Evolutionary conservation across 2,113 vertebrate species (phyloP).

Genomic region (Eclectus roratus): DNA sequence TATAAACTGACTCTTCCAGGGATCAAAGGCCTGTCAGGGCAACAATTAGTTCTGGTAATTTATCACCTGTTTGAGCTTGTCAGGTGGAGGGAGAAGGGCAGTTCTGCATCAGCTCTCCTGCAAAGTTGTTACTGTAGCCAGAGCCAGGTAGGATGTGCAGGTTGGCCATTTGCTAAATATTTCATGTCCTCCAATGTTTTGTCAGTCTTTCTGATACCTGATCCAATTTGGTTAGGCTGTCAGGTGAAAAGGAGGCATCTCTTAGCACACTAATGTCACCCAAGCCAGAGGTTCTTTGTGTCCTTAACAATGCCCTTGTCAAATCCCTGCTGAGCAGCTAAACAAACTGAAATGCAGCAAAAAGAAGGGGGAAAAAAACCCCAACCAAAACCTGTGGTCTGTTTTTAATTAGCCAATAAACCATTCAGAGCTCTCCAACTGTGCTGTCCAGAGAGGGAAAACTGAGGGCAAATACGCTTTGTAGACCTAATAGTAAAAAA

Average conservation of each 20-base stretch:
- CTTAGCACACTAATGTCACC: neutral
- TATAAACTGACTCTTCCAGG: conserved; percentile 12
- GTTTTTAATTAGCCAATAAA: neutral
- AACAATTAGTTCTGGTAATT: conserved; percentile 37
- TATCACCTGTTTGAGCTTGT: conserved; percentile 45
- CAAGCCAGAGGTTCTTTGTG: neutral
- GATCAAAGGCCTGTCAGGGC: conserved; percentile 34
- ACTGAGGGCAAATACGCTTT: neutral
- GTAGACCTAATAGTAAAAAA: neutral
- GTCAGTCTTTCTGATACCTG: neutral
- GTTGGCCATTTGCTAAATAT: neutral
- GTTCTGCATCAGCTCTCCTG: conserved; percentile 36
- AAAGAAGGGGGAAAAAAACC: neutral
- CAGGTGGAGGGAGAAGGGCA: conserved; percentile 18
- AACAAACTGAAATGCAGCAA: neutral
- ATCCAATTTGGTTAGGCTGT: neutral
- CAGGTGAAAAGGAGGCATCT: conserved; percentile 7
- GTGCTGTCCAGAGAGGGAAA: neutral
- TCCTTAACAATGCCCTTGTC: neutral
- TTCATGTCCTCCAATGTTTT: neutral
- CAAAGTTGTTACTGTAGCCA: neutral
- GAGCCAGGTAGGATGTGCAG: neutral
- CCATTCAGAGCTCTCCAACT: neutral
- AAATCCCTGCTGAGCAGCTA: neutral
- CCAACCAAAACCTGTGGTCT: neutral